phyloP scores from a whole-genome alignment of 1,140 invertebrate genomes.

The Drosophila tristis region DNA sequence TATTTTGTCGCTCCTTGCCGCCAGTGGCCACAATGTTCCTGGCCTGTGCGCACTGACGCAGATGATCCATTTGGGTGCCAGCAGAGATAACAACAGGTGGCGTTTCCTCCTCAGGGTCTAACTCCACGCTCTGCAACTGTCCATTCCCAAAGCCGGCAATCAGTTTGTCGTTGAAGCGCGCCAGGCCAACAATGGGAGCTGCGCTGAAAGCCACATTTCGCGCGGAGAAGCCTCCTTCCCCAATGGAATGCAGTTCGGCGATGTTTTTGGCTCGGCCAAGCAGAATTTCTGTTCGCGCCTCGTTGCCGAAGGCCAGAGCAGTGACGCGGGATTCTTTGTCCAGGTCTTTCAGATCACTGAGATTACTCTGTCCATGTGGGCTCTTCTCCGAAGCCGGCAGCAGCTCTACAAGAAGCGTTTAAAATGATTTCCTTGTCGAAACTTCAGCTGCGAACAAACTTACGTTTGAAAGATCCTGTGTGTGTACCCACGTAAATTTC shows the following conservation, averaged over 20 bases:
- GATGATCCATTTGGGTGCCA: conserved; percentile 75
- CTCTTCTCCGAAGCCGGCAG: conserved; percentile 60
- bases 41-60: conserved; percentile 84
- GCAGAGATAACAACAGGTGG: conserved; percentile 41
- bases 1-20: conserved; percentile 86
- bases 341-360: conserved; percentile 84
- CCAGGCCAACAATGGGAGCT: conserved; percentile 75
- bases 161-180: conserved; percentile 65
- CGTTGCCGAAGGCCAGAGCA: conserved; percentile 88
- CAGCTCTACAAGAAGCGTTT: conserved; percentile 51
- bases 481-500: conserved; percentile 82
- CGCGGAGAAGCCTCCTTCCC: conserved; percentile 15
- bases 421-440: background rate
- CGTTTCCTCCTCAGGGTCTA: conserved; percentile 17
- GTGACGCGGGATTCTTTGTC: conserved; percentile 87
- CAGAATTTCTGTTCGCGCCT: conserved; percentile 88
- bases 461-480: conserved; percentile 83
- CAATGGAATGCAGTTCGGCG: conserved; percentile 62
- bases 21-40: conserved; percentile 81
- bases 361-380: conserved; percentile 79
- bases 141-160: conserved; percentile 78
- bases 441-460: conserved; percentile 7
- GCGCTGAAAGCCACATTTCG: conserved; percentile 35
- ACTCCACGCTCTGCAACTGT: conserved; percentile 57
- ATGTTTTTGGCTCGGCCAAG: conserved; percentile 84